These are phyloP conservation scores for Phenacoccus solenopsis DNA, from an alignment of 1,140 invertebrate species.

Conservation along the genomic window DNA sequence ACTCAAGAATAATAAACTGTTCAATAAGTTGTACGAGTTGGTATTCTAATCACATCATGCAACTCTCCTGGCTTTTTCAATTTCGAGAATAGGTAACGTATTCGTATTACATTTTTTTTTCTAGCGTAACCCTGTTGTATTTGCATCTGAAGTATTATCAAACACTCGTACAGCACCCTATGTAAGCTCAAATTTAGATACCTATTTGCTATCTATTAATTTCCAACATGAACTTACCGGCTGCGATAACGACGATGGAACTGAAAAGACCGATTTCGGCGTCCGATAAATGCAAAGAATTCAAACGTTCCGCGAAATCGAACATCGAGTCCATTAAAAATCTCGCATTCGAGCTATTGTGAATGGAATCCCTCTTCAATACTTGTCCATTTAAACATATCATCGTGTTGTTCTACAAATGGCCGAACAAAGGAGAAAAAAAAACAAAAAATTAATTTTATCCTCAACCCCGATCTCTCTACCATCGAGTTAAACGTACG, in stretches of 20 bases:
- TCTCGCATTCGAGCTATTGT: slow-evolving; percentile 77
- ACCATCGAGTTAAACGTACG: not conserved
- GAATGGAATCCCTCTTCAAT: slow-evolving; percentile 75
- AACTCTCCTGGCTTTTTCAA: no score
- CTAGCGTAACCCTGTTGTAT: no score
- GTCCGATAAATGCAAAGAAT: slow-evolving; percentile 76
- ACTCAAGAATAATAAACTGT: no score
- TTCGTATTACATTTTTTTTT: no score
- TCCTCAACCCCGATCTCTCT: not conserved
- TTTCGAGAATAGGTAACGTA: no score
- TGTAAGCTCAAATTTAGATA: no score
- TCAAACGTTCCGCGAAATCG: slow-evolving; percentile 90
- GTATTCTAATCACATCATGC: no score
- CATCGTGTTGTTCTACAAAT: slow-evolving; percentile 64
- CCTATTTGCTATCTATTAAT: no score
- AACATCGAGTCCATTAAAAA: slow-evolving; percentile 95
- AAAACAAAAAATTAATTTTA: not conserved
- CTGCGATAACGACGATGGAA: slow-evolving; percentile 85
- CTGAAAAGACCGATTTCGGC: slow-evolving; percentile 89
- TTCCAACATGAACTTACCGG: slow-evolving; percentile 55
- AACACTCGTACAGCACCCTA: no score
- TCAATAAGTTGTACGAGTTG: no score
- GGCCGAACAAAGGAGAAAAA: slow-evolving; percentile 21
- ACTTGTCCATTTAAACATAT: slow-evolving; percentile 86
- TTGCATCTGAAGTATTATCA: no score